These are phyloP conservation scores for Andrena cerasifolii DNA, from an alignment of 1,140 invertebrate genomes.

Conservation along the genomic window DNA sequence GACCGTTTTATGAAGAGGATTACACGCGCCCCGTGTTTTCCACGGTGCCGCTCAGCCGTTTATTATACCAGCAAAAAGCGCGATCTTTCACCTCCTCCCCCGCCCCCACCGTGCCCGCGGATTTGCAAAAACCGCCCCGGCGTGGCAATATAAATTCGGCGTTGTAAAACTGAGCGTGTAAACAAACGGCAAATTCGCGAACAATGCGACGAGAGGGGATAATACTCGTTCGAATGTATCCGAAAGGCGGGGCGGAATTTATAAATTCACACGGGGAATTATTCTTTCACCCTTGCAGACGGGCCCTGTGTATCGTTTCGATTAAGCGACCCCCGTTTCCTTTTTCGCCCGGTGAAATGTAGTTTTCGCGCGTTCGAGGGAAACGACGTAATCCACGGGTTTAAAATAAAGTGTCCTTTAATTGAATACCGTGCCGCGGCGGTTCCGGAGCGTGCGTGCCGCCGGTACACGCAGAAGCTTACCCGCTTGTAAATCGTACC, in stretches of 20 bases:
- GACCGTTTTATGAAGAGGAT: background rate
- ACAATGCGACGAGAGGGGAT: slow-evolving; percentile 20
- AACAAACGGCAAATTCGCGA: slow-evolving; percentile 10
- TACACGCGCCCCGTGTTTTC: slow-evolving; percentile 28
- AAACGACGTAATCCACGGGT: background rate
- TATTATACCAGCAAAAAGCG: slow-evolving; percentile 5
- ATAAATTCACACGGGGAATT: slow-evolving; percentile 32
- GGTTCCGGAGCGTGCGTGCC: too few relatives aligned
- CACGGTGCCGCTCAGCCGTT: slow-evolving; percentile 1
- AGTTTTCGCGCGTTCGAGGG: background rate
- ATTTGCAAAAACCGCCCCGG: slow-evolving; percentile 38
- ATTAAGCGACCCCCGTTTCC: slow-evolving; percentile 10
- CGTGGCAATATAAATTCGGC: slow-evolving; percentile 21
- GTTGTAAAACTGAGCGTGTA: slow-evolving; percentile 15
- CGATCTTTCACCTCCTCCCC: slow-evolving; percentile 46
- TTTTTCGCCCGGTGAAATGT: background rate
- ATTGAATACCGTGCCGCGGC: background rate
- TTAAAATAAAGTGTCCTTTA: background rate
- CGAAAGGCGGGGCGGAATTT: background rate
- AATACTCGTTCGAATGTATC: slow-evolving; percentile 17
- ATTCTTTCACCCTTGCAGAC: slow-evolving; percentile 5
- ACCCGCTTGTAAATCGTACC: too few relatives aligned
- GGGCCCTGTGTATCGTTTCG: slow-evolving; percentile 2
- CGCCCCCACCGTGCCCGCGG: too few relatives aligned
- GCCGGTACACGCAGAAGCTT: background rate